Conservation (phyloP, 1,140 invertebrate genomes). For the Pseudomyrmex sp. region DNA sequence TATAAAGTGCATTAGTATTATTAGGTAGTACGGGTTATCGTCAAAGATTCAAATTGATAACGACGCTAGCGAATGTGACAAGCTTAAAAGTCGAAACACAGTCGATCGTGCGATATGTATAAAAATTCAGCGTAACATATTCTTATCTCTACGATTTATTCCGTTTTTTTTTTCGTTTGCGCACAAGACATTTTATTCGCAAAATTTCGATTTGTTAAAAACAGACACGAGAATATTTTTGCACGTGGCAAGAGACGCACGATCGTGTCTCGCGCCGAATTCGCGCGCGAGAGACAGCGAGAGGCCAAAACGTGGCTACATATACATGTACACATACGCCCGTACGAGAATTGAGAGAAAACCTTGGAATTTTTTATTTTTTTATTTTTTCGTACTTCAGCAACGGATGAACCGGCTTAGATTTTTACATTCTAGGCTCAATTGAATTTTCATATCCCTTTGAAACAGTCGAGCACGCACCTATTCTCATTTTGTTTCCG, state of each 20-base stretch:
- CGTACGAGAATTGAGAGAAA: no score
- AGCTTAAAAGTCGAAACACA: constrained; percentile 7
- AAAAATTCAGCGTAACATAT: constrained; percentile 23
- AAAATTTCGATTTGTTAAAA: constrained; percentile 7
- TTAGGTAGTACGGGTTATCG: background rate
- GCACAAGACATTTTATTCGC: background rate
- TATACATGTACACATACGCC: no score
- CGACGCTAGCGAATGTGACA: constrained; percentile 34
- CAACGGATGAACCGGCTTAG: no score
- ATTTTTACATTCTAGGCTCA: no score
- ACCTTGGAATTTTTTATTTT: no score
- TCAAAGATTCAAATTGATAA: constrained; percentile 37
- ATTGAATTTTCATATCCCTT: no score
- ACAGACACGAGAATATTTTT: background rate
- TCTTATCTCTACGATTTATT: background rate
- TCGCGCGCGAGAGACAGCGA: no score
- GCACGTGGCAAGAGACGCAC: no score
- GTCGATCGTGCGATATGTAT: constrained; percentile 22
- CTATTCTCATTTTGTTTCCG: no score
- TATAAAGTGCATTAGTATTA: constrained; percentile 43
- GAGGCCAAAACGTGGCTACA: no score
- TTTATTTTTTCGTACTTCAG: no score
- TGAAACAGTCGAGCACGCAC: no score
- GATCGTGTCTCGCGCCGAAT: background rate
- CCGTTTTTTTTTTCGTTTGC: background rate